phyloP scores from a whole-genome alignment of 2,888 invertebrate species.

The Diarsia rubi region DNA sequence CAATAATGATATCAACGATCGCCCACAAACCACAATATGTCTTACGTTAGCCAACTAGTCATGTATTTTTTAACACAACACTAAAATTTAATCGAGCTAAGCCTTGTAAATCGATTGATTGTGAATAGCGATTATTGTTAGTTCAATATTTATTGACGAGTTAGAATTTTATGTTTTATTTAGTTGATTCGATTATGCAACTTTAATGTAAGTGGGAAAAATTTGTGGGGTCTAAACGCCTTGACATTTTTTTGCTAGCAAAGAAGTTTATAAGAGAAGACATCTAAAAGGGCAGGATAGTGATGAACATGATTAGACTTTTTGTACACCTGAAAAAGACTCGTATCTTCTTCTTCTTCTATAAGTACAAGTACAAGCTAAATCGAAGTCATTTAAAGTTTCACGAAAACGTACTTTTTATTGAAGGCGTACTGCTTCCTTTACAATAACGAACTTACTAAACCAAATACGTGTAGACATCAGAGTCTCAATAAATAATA shows the following conservation, averaged over 20 bases:
- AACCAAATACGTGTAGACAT: too few relatives aligned
- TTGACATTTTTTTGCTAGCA: background rate
- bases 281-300: background rate
- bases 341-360: too few relatives aligned
- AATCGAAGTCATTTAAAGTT: too few relatives aligned
- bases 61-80: constrained; percentile 42
- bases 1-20: constrained; percentile 49
- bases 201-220: background rate
- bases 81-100: constrained; percentile 27
- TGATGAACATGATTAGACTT: background rate
- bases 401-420: too few relatives aligned
- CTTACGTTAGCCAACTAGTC: constrained; percentile 11
- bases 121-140: constrained; percentile 10
- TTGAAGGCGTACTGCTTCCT: too few relatives aligned
- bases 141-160: constrained; percentile 5
- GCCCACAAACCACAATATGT: constrained; percentile 38
- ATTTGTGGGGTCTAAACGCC: background rate
- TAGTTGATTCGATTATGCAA: background rate
- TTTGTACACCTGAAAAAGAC: background rate
- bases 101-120: constrained; percentile 34
- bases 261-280: background rate
- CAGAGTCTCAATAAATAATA: too few relatives aligned
- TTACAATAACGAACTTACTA: too few relatives aligned
- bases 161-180: constrained; percentile 10
- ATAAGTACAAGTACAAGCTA: too few relatives aligned